Conservation (phyloP, 2,888 invertebrate species). For the Neelides folsomi region DNA sequence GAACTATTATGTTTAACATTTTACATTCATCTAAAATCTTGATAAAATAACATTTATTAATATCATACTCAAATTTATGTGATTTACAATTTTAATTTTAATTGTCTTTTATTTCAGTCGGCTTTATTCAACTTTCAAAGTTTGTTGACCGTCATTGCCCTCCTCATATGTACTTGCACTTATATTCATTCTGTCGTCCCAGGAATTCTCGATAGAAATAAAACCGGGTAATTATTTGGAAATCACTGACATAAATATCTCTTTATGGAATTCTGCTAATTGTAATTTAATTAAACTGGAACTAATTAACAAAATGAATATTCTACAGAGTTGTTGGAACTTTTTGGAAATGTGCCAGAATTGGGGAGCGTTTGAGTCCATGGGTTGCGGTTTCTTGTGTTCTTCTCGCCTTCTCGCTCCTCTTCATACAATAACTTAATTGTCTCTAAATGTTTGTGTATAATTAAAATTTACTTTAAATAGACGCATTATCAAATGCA, state of each 20-base stretch:
- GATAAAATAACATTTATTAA: too few relatives aligned
- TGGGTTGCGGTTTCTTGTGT: slow-evolving; percentile 84
- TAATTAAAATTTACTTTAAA: too few relatives aligned
- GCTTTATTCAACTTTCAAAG: slow-evolving; percentile 98
- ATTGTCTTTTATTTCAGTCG: slow-evolving; percentile 55
- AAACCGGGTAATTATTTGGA: slow-evolving; percentile 94
- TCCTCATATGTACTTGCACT: slow-evolving; percentile 94
- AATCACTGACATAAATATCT: too few relatives aligned
- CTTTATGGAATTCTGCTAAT: too few relatives aligned
- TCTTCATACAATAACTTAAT: slow-evolving; percentile 54
- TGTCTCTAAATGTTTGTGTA: too few relatives aligned
- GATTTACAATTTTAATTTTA: too few relatives aligned
- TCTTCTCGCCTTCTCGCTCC: slow-evolving; percentile 77
- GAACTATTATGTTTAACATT: too few relatives aligned
- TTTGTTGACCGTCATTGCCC: slow-evolving; percentile 77
- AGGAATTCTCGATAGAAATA: slow-evolving; percentile 81
- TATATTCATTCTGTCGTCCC: slow-evolving; percentile 85
- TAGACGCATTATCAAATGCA: too few relatives aligned
- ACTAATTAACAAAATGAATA: too few relatives aligned
- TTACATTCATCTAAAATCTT: too few relatives aligned
- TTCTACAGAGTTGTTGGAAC: slow-evolving; percentile 76
- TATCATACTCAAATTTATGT: too few relatives aligned
- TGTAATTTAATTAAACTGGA: too few relatives aligned
- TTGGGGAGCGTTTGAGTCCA: slow-evolving; percentile 94
- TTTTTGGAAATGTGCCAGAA: slow-evolving; percentile 97